Evolutionary conservation across 2,888 invertebrate species (phyloP).

Genomic region (Aproaerema taeniolella): DNA sequence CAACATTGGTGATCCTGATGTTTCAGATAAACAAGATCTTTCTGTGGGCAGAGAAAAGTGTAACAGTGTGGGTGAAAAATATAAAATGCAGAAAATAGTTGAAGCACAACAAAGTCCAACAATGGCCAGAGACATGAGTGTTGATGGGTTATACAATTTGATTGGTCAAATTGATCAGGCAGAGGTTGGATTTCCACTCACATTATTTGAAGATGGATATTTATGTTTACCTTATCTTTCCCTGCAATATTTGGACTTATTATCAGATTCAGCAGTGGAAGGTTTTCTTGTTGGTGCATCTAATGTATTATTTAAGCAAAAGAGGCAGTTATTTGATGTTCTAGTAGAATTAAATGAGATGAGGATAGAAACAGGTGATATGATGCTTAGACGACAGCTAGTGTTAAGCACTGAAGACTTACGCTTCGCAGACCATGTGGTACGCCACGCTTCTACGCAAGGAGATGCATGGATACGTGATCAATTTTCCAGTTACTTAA

Average conservation of each 20-base stretch:
- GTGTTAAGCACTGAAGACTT: conserved; percentile 95
- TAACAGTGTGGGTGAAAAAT: conserved; percentile 70
- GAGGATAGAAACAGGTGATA: conserved; percentile 89
- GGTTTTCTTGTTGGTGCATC: conserved; percentile 97
- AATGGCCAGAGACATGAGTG: conserved; percentile 84
- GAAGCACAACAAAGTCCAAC: conserved; percentile 73
- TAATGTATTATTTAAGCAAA: conserved; percentile 98
- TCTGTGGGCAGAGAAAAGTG: conserved; percentile 60
- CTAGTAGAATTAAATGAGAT: conserved; percentile 92
- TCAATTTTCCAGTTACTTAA: conserved; percentile 92
- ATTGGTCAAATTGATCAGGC: conserved; percentile 81
- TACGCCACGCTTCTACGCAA: conserved; percentile 84
- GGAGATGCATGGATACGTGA: conserved; percentile 98
- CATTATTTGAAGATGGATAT: conserved; percentile 92
- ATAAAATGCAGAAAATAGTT: conserved; percentile 52
- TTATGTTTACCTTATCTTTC: conserved; percentile 97
- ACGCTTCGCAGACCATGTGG: conserved; percentile 95
- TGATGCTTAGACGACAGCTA: conserved; percentile 88
- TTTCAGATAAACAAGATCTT: conserved; percentile 47
- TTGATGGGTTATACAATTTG: conserved; percentile 78
- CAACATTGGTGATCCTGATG: conserved; percentile 45
- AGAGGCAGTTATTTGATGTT: conserved; percentile 93
- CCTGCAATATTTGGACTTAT: conserved; percentile 94
- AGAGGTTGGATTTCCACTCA: conserved; percentile 92
- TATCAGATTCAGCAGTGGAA: conserved; percentile 90